Evolutionary conservation across 2,797 vertebrate species (phyloP).

Genomic region (Parauchenoglanis ngamensis): DNA sequence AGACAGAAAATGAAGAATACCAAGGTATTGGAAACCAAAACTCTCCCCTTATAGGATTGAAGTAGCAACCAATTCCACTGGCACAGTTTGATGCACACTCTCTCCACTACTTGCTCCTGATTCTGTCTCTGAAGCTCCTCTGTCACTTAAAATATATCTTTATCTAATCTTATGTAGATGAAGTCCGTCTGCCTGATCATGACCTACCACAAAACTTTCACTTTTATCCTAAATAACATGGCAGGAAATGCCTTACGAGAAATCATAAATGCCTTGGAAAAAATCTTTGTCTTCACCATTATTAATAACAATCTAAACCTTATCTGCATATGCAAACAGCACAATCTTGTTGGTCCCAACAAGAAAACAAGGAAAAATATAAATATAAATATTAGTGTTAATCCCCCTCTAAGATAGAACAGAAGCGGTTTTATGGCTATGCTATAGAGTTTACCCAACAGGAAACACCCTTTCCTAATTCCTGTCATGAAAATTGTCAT

Average conservation of each 20-base stretch:
- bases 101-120: conserved; percentile 6
- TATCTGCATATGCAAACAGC: conserved; percentile 11
- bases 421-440: neutral
- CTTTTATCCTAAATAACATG: conserved; percentile 20
- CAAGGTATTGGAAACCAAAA: neutral
- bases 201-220: neutral
- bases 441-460: neutral
- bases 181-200: neutral
- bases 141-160: neutral
- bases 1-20: neutral
- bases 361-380: no score
- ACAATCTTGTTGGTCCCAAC: neutral
- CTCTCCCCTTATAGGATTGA: neutral
- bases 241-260: neutral
- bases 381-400: neutral
- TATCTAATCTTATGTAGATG: neutral
- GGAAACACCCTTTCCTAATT: neutral
- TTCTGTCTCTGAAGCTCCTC: conserved; percentile 4
- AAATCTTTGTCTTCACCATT: neutral
- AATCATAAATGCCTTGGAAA: neutral
- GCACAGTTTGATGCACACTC: conserved; percentile 23
- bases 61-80: conserved; percentile 27
- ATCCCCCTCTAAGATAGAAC: neutral
- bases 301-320: conserved; percentile 6
- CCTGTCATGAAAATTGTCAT: neutral